These are phyloP conservation scores for Scolanthus callimorphus DNA, from an alignment of 92 coral and sea anemone species.

Conservation along the genomic window DNA sequence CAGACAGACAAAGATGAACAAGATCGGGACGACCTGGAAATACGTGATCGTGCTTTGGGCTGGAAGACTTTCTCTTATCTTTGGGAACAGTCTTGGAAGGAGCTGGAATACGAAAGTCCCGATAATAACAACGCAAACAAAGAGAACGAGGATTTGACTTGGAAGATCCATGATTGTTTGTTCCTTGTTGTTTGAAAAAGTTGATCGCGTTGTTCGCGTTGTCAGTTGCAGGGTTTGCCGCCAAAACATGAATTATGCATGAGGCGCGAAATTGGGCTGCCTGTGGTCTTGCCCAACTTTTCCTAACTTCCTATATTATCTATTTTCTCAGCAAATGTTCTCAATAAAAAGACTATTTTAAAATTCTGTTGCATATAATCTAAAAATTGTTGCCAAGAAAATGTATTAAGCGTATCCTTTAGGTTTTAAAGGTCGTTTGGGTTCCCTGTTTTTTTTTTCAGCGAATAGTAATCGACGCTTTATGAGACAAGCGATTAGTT, in stretches of 20 bases:
- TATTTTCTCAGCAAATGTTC: too few relatives aligned
- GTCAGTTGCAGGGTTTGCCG: background rate
- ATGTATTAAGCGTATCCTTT: too few relatives aligned
- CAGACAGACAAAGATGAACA: constrained; percentile 69
- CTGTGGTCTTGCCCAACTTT: background rate
- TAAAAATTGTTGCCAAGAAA: too few relatives aligned
- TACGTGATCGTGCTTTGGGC: constrained; percentile 69
- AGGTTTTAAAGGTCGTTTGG: too few relatives aligned
- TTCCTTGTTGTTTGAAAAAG: background rate
- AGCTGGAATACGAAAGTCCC: constrained; percentile 78
- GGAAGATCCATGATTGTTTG: background rate
- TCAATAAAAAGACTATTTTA: too few relatives aligned
- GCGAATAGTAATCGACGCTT: too few relatives aligned
- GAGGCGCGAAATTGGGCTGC: background rate
- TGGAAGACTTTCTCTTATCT: constrained; percentile 54
- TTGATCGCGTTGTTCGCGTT: background rate
- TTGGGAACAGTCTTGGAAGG: constrained; percentile 81
- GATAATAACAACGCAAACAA: constrained; percentile 60
- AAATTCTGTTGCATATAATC: too few relatives aligned
- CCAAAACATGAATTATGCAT: background rate
- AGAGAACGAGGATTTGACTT: background rate
- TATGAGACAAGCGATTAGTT: background rate
- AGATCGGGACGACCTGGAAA: constrained; percentile 70
- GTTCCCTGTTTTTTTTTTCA: too few relatives aligned
- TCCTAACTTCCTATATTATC: too few relatives aligned